Percentiles rank a stretch among this genome's conserved stretches.
Evolutionary conservation across 2,888 invertebrate genomes (phyloP).

Genomic region (Hyppa rectilinea): DNA sequence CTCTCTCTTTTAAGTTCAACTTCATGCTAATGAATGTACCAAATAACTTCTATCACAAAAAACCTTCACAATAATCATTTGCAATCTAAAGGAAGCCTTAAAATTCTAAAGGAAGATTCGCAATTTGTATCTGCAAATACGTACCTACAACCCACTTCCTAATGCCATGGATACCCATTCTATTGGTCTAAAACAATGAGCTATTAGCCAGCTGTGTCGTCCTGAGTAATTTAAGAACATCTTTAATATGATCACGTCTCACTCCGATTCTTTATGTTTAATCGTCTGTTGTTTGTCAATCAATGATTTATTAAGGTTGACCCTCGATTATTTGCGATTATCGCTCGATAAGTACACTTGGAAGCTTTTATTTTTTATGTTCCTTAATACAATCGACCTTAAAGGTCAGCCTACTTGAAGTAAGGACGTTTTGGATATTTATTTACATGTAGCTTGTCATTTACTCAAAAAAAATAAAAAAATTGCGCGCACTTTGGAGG

Average conservation of each 20-base stretch:
- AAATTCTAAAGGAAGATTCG: neutral
- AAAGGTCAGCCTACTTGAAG: neutral
- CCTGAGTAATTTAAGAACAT: slow-evolving; percentile 23
- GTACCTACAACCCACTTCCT: slow-evolving; percentile 20
- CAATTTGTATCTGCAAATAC: slow-evolving; percentile 14
- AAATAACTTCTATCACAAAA: neutral
- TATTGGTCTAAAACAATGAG: slow-evolving; percentile 48
- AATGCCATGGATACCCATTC: slow-evolving; percentile 5
- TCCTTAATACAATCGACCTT: slow-evolving; percentile 36
- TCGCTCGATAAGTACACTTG: neutral
- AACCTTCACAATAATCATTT: neutral
- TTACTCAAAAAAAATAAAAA: too few species aligned
- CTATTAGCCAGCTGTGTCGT: slow-evolving; percentile 30
- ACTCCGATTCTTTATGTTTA: slow-evolving; percentile 9
- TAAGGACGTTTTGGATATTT: slow-evolving; percentile 12
- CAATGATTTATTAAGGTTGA: slow-evolving; percentile 35
- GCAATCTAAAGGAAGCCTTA: too few species aligned
- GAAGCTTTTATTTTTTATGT: slow-evolving; percentile 14
- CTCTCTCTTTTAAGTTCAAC: neutral
- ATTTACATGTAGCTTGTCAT: too few species aligned
- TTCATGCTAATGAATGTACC: neutral
- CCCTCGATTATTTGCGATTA: slow-evolving; percentile 27
- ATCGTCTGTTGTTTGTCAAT: slow-evolving; percentile 41
- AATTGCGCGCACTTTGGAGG: neutral
- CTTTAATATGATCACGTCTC: slow-evolving; percentile 34